phyloP scores from a whole-genome alignment of 2,113 vertebrate species.

The Mionectes macconnelli region DNA sequence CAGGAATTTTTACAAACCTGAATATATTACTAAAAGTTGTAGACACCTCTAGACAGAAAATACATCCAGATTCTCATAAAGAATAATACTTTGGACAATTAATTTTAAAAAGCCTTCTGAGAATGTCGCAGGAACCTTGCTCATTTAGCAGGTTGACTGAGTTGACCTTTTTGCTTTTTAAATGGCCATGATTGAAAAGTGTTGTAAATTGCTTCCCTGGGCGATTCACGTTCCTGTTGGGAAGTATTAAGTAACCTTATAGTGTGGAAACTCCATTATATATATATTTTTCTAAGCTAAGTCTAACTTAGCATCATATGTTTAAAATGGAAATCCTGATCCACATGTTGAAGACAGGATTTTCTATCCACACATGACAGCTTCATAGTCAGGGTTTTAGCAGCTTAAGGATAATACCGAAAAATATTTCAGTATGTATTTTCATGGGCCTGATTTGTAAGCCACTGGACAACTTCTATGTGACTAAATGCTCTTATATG shows the following conservation, averaged over 20 bases:
- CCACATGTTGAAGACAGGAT: neutral
- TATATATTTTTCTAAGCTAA: neutral
- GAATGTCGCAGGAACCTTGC: neutral
- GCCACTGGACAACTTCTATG: neutral
- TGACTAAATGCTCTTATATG: neutral
- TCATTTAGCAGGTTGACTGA: neutral
- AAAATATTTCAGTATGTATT: neutral
- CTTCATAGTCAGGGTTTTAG: neutral
- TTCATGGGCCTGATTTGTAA: neutral
- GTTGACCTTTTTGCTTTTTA: neutral
- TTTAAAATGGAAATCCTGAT: neutral
- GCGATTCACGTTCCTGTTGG: neutral
- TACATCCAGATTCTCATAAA: neutral
- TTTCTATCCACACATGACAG: neutral
- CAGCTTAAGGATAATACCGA: neutral
- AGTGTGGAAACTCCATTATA: neutral
- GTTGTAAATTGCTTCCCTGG: neutral
- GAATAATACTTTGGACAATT: neutral
- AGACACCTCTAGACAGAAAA: neutral
- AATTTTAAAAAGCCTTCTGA: neutral
- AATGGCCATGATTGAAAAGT: rapidly evolving
- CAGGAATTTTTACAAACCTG: neutral
- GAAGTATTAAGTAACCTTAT: neutral
- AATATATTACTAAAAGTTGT: neutral
- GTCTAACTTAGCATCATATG: neutral